Percentiles rank a stretch among this genome's conserved stretches.
These are phyloP conservation scores for Drosophila tsacasi DNA, from an alignment of 1,140 invertebrate species.

Conservation along the genomic window DNA sequence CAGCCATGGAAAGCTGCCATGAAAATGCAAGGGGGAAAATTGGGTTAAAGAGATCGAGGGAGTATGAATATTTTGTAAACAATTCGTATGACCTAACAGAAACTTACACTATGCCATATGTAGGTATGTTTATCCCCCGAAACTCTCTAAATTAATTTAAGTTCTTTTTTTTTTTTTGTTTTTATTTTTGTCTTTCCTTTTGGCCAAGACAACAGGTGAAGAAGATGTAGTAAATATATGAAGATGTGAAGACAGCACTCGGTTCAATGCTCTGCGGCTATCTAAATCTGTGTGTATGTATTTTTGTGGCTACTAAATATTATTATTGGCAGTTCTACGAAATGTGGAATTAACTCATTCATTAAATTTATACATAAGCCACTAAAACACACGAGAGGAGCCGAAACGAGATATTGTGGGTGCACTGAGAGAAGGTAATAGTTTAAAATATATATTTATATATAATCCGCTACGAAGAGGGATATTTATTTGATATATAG, in stretches of 20 bases:
- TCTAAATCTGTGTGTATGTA: conserved; percentile 26
- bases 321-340: conserved; percentile 73
- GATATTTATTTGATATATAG: no score
- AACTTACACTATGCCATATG: not conserved
- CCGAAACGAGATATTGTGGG: conserved; percentile 33
- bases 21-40: conserved; percentile 5
- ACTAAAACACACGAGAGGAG: conserved; percentile 28
- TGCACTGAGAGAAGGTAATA: not conserved
- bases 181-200: not conserved
- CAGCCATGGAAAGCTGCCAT: conserved; percentile 21
- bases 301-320: conserved; percentile 50
- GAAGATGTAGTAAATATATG: no score
- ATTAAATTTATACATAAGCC: conserved; percentile 76
- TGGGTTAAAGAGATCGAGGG: conserved; percentile 1
- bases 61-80: conserved; percentile 33
- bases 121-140: not conserved
- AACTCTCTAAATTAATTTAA: conserved; percentile 18
- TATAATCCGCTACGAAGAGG: no score
- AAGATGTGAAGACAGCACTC: conserved; percentile 21
- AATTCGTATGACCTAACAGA: conserved; percentile 39
- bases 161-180: not conserved
- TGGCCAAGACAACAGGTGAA: conserved; percentile 24
- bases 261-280: conserved; percentile 59
- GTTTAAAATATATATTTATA: not conserved
- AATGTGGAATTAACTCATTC: conserved; percentile 70